Evolutionary conservation across 2,888 invertebrate genomes (phyloP).

Genomic region (Trichopoda pennipes): DNA sequence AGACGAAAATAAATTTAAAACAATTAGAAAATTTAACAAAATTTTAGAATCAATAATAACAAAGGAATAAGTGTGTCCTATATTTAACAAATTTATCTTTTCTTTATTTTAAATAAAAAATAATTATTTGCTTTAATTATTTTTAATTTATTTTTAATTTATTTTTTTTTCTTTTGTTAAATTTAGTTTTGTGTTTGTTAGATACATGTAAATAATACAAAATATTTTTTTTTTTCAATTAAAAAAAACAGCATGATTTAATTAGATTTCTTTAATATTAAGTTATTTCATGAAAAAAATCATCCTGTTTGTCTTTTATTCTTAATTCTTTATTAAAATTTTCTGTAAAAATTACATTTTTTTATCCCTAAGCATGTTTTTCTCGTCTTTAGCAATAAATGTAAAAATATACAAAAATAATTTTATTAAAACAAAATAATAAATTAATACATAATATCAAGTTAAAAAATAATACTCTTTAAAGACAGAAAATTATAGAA

Average conservation of each 20-base stretch:
- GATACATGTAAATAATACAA: constrained; percentile 52
- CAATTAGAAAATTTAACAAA: constrained; percentile 32
- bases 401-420: no score
- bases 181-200: constrained; percentile 1
- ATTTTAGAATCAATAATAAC: constrained; percentile 8
- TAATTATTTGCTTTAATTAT: not conserved
- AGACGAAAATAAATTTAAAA: constrained; percentile 8
- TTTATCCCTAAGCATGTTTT: constrained; percentile 59
- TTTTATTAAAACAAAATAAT: no score
- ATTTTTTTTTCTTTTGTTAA: not conserved
- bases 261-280: not conserved
- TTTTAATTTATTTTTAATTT: not conserved
- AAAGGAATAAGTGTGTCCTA: constrained; percentile 75
- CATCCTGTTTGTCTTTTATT: constrained; percentile 62
- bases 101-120: not conserved
- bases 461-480: no score
- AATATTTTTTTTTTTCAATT: not conserved
- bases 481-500: no score
- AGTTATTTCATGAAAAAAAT: constrained; percentile 22
- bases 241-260: constrained; percentile 41
- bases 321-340: constrained; percentile 37
- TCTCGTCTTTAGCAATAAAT: not conserved
- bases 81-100: constrained; percentile 72
- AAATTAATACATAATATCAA: no score
- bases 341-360: constrained; percentile 23